Percentiles rank a stretch among this genome's conserved stretches.
phyloP scores from a whole-genome alignment of 1,140 invertebrate species.

The Caenorhabditis inopinata region DNA sequence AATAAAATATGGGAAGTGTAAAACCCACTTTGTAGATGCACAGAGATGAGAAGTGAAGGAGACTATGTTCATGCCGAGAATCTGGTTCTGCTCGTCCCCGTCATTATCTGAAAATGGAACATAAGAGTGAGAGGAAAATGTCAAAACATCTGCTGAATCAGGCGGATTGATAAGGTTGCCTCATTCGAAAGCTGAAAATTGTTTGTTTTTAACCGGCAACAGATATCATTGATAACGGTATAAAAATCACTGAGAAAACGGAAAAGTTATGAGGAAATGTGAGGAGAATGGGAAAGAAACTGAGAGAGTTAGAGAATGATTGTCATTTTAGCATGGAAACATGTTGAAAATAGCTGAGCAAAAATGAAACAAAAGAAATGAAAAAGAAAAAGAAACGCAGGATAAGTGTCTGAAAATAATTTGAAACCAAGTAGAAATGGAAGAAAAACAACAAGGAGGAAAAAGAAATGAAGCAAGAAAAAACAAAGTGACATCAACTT shows the following conservation, averaged over 20 bases:
- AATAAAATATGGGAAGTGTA: neutral
- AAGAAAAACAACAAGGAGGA: neutral
- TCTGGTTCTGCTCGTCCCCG: slow-evolving; percentile 28
- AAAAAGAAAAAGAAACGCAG: neutral
- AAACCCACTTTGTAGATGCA: slow-evolving; percentile 25
- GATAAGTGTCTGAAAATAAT: neutral
- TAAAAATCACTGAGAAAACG: too few species aligned
- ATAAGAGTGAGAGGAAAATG: neutral
- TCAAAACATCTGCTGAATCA: too few species aligned
- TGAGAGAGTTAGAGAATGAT: neutral
- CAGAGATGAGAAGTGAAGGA: slow-evolving; percentile 24
- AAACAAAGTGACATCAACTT: slow-evolving; percentile 6
- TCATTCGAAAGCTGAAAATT: neutral
- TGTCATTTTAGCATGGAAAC: neutral
- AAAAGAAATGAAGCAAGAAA: neutral
- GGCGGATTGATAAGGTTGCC: neutral
- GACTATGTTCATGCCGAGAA: slow-evolving; percentile 26
- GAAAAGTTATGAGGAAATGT: too few species aligned
- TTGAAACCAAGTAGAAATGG: neutral
- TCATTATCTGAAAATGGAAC: slow-evolving; percentile 18
- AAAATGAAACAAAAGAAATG: neutral
- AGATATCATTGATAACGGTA: too few species aligned
- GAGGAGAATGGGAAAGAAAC: neutral
- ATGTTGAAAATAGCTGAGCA: slow-evolving; percentile 5
- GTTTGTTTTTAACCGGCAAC: neutral